Evolutionary conservation across 1,140 invertebrate species (phyloP).

Genomic region (Eumeta japonica): DNA sequence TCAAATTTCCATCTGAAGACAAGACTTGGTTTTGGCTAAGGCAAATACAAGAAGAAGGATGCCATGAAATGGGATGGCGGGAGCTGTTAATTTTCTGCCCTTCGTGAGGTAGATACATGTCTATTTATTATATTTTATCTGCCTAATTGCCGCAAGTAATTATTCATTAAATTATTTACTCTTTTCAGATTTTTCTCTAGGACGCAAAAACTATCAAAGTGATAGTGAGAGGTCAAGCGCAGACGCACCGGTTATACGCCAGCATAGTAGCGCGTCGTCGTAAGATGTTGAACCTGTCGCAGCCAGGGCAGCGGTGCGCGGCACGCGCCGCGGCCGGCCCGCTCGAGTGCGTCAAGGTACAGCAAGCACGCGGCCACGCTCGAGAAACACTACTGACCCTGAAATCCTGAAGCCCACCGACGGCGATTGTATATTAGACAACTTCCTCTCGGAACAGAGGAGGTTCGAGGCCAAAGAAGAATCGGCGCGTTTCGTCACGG

Average conservation of each 20-base stretch:
- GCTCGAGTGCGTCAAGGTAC: conserved; percentile 46
- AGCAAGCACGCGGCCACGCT: conserved; percentile 30
- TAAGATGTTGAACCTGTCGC: conserved; percentile 29
- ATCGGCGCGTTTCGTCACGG: conserved; percentile 52
- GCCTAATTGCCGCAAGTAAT: not conserved
- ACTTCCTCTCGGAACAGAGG: conserved; percentile 66
- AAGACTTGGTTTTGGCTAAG: conserved; percentile 73
- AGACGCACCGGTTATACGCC: conserved; percentile 72
- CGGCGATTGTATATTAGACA: conserved; percentile 66
- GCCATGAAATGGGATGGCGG: conserved; percentile 76
- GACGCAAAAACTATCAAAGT: conserved; percentile 38
- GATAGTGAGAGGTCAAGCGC: conserved; percentile 64
- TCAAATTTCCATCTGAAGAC: conserved; percentile 66
- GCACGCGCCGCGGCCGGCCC: too few species aligned
- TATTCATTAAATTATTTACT: conserved; percentile 5
- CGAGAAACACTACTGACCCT: conserved; percentile 38
- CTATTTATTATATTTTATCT: too few species aligned
- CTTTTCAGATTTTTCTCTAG: conserved; percentile 37
- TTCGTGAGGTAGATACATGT: conserved; percentile 70
- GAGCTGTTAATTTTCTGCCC: conserved; percentile 79
- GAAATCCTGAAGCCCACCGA: conserved; percentile 32
- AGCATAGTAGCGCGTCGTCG: conserved; percentile 63
- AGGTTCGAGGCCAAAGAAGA: conserved; percentile 43
- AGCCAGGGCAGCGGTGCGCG: too few species aligned
- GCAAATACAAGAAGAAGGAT: conserved; percentile 74